Conservation (phyloP, 92 coral and sea anemone genomes). For the Paragorgia papillata region DNA sequence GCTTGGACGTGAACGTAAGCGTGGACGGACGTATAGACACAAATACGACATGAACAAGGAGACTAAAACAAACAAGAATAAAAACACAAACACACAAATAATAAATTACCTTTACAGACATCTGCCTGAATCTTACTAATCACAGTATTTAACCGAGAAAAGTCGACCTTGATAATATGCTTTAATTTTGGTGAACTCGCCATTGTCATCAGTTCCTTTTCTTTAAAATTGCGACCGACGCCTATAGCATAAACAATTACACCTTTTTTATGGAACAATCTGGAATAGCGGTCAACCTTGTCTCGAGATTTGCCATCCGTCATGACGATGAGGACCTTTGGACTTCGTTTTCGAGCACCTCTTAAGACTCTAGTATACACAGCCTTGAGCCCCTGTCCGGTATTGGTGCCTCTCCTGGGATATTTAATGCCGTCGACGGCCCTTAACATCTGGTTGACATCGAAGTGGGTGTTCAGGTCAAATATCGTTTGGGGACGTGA, state of each 20-base stretch:
- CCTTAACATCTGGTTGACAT: conserved; percentile 63
- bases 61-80: no score
- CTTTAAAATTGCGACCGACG: conserved; percentile 2
- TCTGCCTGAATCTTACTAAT: conserved; percentile 2
- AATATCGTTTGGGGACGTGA: conserved; percentile 66
- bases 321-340: conserved; percentile 62
- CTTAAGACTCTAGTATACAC: conserved; percentile 61
- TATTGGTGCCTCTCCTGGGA: conserved; percentile 82
- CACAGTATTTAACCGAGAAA: neutral
- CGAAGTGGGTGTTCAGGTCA: conserved; percentile 66
- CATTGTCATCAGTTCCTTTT: neutral
- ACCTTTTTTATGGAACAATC: neutral
- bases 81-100: no score
- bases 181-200: conserved; percentile 16
- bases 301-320: conserved; percentile 19
- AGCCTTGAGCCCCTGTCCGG: conserved; percentile 69
- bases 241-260: conserved; percentile 25
- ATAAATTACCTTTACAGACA: conserved; percentile 24
- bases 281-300: neutral
- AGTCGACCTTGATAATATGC: conserved; percentile 30
- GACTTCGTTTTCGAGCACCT: conserved; percentile 60
- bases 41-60: neutral
- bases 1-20: no score
- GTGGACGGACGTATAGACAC: neutral
- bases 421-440: conserved; percentile 75